Evolutionary conservation across 2,113 vertebrate species (phyloP), one percentile per base, ranked within the genome.

Genomic region (Cyprinodon variegatus): DNA sequence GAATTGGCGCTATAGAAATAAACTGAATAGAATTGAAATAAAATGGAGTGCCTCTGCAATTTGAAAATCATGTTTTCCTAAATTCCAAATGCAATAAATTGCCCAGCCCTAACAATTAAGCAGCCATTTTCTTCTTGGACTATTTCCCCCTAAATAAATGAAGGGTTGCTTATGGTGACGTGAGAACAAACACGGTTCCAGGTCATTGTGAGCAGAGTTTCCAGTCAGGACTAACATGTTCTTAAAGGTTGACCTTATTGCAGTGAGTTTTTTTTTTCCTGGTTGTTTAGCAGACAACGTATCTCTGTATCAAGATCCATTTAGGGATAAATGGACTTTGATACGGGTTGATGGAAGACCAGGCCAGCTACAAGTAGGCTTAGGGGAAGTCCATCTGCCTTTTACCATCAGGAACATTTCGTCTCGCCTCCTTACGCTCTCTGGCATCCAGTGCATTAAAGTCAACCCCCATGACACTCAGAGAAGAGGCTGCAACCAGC

Each of bases 391-490:
- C 74, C 83, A 72, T 63, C 72, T 74, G 64, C 81, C 67, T 80
- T 73, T 86, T 83, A 81, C 48, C 72, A 72, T 84, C 63, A 81
- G 75, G 70, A 88, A 81, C 79, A 78, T 79, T 64, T 77, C 68
- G 70, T 81, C 83, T 69, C 79, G 71, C 73, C 74, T 85, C 74
- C 72, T 70, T 65, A 83, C 77, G 86, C 69, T 78, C 83, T 78
- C 85, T 86, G 81, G 36, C 46, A 81, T 69, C 67, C 75, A 80
- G 72, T 90, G 83, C 91, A 90, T 93, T 92, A 91, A 76, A 86
- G 86, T 74, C 85, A 86, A 88, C 39, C 79, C 89, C 86, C 89
- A 73, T 74, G 88, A 83, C 86, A 92, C 91, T 82, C 86, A 83
- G 74, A 83, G 82, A 81, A 81, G 85, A 85, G 60, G 68, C 79